phyloP scores from a whole-genome alignment of 1,140 invertebrate species.

The Andricus grossulariae region DNA sequence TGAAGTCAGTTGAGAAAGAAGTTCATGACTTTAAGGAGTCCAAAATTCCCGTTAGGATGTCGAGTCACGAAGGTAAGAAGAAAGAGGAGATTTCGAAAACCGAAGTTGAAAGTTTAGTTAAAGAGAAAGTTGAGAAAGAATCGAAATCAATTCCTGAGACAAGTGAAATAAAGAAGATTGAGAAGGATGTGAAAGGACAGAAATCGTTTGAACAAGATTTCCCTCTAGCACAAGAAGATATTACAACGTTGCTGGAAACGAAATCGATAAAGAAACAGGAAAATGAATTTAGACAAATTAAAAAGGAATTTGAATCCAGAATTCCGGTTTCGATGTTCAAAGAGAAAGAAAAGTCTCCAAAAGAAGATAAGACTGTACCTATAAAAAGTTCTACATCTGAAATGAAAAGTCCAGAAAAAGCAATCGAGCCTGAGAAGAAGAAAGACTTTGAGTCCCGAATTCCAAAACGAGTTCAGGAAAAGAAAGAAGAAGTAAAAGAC shows the following conservation, averaged over 20 bases:
- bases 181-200: slow-evolving; percentile 28
- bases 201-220: not conserved
- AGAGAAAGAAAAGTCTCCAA: slow-evolving; percentile 60
- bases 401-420: not conserved
- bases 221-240: slow-evolving; percentile 50
- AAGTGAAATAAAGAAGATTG: not conserved
- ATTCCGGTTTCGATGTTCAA: slow-evolving; percentile 65
- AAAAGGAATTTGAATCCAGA: slow-evolving; percentile 63
- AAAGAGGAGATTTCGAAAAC: slow-evolving; percentile 44
- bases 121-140: slow-evolving; percentile 27
- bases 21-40: not conserved
- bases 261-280: slow-evolving; percentile 52
- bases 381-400: not conserved
- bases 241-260: slow-evolving; percentile 47
- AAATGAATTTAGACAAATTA: slow-evolving; percentile 37
- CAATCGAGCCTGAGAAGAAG: slow-evolving; percentile 41
- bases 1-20: slow-evolving; percentile 6
- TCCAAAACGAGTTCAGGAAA: slow-evolving; percentile 58
- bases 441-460: slow-evolving; percentile 66
- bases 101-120: slow-evolving; percentile 31
- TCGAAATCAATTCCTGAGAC: slow-evolving; percentile 18
- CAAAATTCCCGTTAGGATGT: not conserved
- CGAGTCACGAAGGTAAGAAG: slow-evolving; percentile 34
- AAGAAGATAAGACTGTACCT: slow-evolving; percentile 37
- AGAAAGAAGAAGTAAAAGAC: slow-evolving; percentile 38